phyloP scores from a whole-genome alignment of 2,113 vertebrate species.

The Boulengeromyrus knoepffleri region DNA sequence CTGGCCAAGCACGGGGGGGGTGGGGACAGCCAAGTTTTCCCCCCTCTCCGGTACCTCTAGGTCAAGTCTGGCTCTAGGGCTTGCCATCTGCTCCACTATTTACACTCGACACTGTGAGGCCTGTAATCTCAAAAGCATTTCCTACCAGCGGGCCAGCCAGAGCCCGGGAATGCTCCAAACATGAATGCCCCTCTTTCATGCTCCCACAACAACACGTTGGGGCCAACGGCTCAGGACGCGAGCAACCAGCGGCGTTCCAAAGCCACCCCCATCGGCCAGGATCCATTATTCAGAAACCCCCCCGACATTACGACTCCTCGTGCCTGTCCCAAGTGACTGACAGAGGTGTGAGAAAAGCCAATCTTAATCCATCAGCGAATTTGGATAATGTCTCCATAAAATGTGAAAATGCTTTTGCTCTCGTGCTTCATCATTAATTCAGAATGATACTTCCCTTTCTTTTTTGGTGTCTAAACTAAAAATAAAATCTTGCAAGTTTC shows the following conservation, averaged over 20 bases:
- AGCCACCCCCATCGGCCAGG: neutral
- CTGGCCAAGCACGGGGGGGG: constrained; percentile 36
- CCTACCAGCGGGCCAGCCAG: constrained; percentile 58
- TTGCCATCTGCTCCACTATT: constrained; percentile 55
- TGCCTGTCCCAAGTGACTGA: neutral
- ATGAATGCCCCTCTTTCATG: constrained; percentile 21
- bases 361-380: neutral
- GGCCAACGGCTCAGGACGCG: neutral
- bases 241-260: neutral
- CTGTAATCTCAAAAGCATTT: constrained; percentile 59
- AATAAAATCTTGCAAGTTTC: neutral
- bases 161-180: constrained; percentile 49
- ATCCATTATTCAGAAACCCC: neutral
- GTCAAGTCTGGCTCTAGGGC: constrained; percentile 42
- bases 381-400: neutral
- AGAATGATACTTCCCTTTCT: neutral
- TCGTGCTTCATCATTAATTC: neutral
- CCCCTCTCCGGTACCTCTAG: constrained; percentile 45
- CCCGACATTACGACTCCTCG: neutral
- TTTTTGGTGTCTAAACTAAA: neutral
- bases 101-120: constrained; percentile 51
- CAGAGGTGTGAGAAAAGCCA: neutral
- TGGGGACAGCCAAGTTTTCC: constrained; percentile 12
- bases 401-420: neutral
- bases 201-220: neutral